Conservation (phyloP, 2,888 invertebrate species). For the Ypsolopha scabrella region DNA sequence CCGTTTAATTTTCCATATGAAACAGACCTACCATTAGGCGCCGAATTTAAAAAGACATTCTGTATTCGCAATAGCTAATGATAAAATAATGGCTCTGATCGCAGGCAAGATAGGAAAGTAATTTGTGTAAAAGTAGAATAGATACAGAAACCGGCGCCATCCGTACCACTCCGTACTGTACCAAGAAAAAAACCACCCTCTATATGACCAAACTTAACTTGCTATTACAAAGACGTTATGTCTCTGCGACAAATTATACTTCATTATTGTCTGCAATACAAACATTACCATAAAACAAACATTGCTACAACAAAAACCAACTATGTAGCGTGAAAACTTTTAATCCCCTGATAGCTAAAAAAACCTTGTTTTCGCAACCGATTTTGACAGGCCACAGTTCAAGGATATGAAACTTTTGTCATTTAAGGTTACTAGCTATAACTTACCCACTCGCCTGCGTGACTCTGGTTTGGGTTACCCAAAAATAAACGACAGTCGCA, state of each 20-base stretch:
- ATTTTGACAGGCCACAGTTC: background rate
- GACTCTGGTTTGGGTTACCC: conserved; percentile 25
- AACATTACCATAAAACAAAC: too few relatives aligned
- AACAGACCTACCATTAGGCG: conserved; percentile 27
- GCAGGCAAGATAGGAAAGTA: conserved; percentile 65
- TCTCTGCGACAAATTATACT: conserved; percentile 26
- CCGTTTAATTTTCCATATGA: background rate
- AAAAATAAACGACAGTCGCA: conserved; percentile 31
- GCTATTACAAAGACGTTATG: conserved; percentile 30
- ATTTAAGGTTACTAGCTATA: background rate
- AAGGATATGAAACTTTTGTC: conserved; percentile 1
- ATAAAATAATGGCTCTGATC: conserved; percentile 64
- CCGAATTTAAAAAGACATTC: conserved; percentile 36
- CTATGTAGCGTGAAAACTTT: too few relatives aligned
- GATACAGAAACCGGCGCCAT: conserved; percentile 14
- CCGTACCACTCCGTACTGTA: background rate
- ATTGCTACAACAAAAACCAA: too few relatives aligned
- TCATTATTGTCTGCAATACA: conserved; percentile 16
- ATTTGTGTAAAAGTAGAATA: conserved; percentile 63
- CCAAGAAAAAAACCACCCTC: conserved; percentile 50
- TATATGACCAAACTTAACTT: conserved; percentile 39
- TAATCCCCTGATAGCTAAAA: too few relatives aligned
- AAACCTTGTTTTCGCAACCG: too few relatives aligned
- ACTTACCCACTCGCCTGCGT: conserved; percentile 21
- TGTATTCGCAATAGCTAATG: conserved; percentile 58